Base-by-base conservation (phyloP, 2,113 vertebrate species). In the Odocoileus virginianus region DNA sequence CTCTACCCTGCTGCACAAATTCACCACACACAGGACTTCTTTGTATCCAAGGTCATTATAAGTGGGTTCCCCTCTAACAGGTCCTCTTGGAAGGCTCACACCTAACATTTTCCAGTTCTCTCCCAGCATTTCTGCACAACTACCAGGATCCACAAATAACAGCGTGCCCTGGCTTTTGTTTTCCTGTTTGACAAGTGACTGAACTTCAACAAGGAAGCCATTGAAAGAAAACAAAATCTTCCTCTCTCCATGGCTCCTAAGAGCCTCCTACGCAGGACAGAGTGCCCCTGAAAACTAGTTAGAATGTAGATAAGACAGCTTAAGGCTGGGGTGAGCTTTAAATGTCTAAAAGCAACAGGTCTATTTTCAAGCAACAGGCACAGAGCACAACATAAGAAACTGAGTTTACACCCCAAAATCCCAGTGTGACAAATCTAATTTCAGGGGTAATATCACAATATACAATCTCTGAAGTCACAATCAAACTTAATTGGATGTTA, bases 171-270 rank as follows among this genome's bases (percentile, higher is more conserved):
- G 60, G 87, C 91, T 96, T 98, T 95, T 95, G 94, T 98, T 94
- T 94, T 88, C 97, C 89, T 95, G 81, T 97, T 97, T 97, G 96
- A 98, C 95, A 98, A 98, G 57, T 79, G 98, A 96, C 94, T 96
- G 87, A 94, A 93, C 76, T 94, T 96, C 96, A 97, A 93, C 94
- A 98, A 98, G 95, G 78, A 97, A 61, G 74, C 67, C 89, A 83
- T 60, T 89, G 93, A 96, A 96, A 89, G 91, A 58, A 93, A 89
- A 84, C 43, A 95, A 94, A 89, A 91, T 60, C 93, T 89, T 86
- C 45, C 52, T 28, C 81, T 78, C 57, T 43, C 67, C 3, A 7
- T 76, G 47, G 60, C 45, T 92, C 82, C 52, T 54, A 9, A 94
- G 61, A 74, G 83, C 61, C 60, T 93, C 79, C 89, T 64, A 84